These are phyloP conservation scores for Poecilobothrus nobilitatus DNA, from an alignment of 2,888 invertebrate genomes.

Conservation along the genomic window DNA sequence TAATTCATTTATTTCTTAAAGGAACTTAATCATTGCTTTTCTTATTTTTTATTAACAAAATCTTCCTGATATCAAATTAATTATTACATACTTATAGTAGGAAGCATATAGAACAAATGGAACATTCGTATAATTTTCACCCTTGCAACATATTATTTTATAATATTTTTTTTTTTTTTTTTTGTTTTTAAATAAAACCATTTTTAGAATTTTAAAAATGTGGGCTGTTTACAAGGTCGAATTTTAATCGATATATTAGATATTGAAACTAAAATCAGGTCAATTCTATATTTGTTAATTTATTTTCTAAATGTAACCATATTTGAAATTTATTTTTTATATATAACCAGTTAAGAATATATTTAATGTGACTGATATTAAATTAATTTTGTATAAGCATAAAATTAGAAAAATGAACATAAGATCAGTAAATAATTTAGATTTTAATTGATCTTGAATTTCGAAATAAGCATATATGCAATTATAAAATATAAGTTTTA, in stretches of 20 bases:
- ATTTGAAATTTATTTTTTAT: background rate
- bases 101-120: background rate
- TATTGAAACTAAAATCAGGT: background rate
- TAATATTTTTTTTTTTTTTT: background rate
- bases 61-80: too few relatives aligned
- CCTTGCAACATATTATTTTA: background rate
- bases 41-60: too few relatives aligned
- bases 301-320: background rate
- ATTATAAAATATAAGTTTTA: too few relatives aligned
- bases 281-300: slow-evolving; percentile 1
- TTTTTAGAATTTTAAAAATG: background rate
- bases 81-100: too few relatives aligned
- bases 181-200: background rate
- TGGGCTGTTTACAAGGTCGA: background rate
- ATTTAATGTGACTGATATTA: too few relatives aligned
- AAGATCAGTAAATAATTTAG: too few relatives aligned
- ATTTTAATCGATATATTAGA: background rate
- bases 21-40: too few relatives aligned
- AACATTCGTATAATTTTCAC: background rate
- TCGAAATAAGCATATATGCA: too few relatives aligned
- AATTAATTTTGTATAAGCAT: too few relatives aligned
- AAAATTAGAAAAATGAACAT: too few relatives aligned
- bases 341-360: background rate
- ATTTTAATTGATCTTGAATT: too few relatives aligned
- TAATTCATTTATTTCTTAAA: too few relatives aligned